Conservation (phyloP, 2,113 vertebrate genomes). For the Gambusia affinis region DNA sequence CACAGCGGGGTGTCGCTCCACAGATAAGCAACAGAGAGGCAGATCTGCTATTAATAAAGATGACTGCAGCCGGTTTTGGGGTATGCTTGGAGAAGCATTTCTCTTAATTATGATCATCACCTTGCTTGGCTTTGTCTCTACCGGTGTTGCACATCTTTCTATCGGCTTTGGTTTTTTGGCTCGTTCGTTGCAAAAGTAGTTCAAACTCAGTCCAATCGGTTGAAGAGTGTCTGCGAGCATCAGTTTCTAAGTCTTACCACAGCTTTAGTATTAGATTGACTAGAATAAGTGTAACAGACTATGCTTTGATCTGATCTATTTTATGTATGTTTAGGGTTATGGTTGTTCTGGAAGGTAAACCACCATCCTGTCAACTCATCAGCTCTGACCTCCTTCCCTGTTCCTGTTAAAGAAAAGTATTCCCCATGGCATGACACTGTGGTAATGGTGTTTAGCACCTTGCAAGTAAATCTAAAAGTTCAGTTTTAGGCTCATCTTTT, state of each 20-base stretch:
- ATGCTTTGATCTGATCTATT: background rate
- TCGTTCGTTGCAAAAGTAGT: background rate
- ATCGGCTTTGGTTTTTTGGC: background rate
- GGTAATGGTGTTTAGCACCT: background rate
- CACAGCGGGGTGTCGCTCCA: slow-evolving; percentile 49
- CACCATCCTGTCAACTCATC: background rate
- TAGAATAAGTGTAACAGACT: background rate
- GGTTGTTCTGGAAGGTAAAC: background rate
- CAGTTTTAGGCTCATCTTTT: no score
- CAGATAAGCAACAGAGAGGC: slow-evolving; percentile 52
- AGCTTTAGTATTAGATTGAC: background rate
- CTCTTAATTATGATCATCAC: slow-evolving; percentile 8
- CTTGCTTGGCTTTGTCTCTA: background rate
- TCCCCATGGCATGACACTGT: background rate
- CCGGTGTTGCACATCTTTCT: no score
- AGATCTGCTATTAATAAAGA: slow-evolving; percentile 49
- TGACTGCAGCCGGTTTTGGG: slow-evolving; percentile 4
- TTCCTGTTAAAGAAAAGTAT: no score
- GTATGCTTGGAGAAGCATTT: slow-evolving; percentile 6
- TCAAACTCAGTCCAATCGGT: background rate
- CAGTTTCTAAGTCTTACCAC: background rate
- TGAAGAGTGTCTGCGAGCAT: background rate
- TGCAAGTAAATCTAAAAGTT: background rate
- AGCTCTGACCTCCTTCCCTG: background rate
- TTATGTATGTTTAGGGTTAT: background rate